Conservation (phyloP, 1,140 invertebrate species). For the Eufriesea mexicana region DNA sequence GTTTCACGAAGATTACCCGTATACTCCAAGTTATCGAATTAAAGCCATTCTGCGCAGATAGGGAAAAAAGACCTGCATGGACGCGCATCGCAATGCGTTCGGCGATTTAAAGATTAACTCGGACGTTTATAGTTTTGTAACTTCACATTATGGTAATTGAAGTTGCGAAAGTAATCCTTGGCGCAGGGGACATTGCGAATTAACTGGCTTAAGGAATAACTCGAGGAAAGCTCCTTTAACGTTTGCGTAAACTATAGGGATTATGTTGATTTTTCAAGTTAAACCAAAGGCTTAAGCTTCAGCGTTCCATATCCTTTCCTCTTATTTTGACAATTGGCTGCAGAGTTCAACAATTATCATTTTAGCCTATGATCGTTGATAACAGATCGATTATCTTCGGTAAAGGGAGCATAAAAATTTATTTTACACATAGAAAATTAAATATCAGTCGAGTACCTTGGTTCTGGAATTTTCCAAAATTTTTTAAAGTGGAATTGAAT, state of each 20-base stretch:
- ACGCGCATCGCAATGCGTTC: background rate
- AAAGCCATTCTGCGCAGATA: background rate
- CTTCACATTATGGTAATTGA: background rate
- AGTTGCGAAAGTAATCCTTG: background rate
- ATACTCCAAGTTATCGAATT: background rate
- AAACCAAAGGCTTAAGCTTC: no score
- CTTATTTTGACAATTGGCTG: no score
- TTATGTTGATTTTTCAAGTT: no score
- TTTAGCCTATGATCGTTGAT: no score
- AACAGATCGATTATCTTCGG: no score
- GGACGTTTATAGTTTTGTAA: background rate
- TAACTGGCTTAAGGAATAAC: background rate
- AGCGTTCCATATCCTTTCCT: background rate
- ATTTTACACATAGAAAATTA: no score
- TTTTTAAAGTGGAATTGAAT: no score
- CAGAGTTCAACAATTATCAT: no score
- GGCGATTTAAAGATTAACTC: background rate
- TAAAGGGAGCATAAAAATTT: no score
- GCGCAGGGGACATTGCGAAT: background rate
- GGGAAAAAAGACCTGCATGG: background rate
- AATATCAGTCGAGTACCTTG: no score
- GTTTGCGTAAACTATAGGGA: background rate
- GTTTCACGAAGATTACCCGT: background rate
- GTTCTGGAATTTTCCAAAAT: no score
- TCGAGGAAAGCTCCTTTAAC: background rate